A percentile compares a stretch with the other conserved stretches of the same genome.
Conservation (phyloP, 2,797 vertebrate species). For the Nyctibius grandis region DNA sequence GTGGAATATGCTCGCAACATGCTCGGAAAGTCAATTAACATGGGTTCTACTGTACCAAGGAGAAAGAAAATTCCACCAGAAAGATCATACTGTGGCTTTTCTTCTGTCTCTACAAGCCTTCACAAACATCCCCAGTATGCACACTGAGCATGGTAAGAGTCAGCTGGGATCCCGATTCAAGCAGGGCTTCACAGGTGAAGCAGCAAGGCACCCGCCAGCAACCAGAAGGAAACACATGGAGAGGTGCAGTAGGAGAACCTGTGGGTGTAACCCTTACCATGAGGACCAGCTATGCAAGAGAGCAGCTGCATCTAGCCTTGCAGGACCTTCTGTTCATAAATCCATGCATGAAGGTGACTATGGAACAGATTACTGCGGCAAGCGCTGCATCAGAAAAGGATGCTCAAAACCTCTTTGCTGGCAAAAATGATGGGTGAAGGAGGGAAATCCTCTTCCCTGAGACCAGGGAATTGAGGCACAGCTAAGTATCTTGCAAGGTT, state of each 20-base stretch:
- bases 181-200: background rate
- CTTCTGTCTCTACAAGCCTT: background rate
- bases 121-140: accelerated
- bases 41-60: background rate
- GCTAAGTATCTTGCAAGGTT: background rate
- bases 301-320: background rate
- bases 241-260: background rate
- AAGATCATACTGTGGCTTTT: background rate
- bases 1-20: background rate
- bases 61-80: background rate
- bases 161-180: background rate
- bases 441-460: background rate
- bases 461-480: background rate
- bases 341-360: background rate
- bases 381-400: background rate
- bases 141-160: background rate
- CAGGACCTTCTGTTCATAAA: background rate
- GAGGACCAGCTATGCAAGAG: accelerated
- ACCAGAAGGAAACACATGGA: background rate
- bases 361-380: background rate
- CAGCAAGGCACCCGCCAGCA: background rate
- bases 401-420: background rate
- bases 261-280: accelerated
- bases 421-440: background rate
- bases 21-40: background rate